Percentiles rank a stretch among this genome's conserved stretches.
These are phyloP conservation scores for Columba guinea DNA, from an alignment of 2,797 vertebrate species.

Conservation along the genomic window DNA sequence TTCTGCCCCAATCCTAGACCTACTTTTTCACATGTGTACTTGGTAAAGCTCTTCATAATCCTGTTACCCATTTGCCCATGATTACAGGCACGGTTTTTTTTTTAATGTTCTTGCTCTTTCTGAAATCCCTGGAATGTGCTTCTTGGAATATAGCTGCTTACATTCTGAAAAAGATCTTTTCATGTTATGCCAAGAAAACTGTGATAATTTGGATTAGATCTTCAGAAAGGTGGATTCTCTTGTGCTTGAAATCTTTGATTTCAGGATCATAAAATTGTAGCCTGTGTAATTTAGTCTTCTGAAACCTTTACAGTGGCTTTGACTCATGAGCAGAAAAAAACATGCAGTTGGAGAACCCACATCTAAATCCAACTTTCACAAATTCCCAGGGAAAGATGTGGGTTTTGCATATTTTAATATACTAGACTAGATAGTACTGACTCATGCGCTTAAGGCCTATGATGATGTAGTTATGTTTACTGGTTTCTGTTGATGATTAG, in stretches of 20 bases:
- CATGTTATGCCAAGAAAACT: not conserved
- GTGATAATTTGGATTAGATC: not conserved
- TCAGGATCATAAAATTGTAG: not conserved
- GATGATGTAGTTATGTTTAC: not conserved
- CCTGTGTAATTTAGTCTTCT: not conserved
- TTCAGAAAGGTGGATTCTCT: not conserved
- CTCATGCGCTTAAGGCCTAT: not conserved
- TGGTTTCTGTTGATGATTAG: not conserved
- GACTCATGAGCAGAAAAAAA: not conserved
- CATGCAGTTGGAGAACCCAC: not conserved
- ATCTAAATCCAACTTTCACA: not conserved
- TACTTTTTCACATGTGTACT: not conserved
- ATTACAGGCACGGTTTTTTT: not conserved
- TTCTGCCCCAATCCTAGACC: not conserved
- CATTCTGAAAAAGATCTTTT: not conserved
- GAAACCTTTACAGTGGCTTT: not conserved
- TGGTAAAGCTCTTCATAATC: conserved; percentile 21
- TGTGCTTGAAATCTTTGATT: not conserved
- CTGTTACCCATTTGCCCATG: not conserved
- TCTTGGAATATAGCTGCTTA: not conserved
- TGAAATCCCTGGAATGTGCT: not conserved
- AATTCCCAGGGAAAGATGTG: not conserved
- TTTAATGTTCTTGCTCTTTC: not conserved
- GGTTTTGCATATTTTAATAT: not conserved
- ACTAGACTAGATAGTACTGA: not conserved